Conservation (phyloP, 2,797 vertebrate genomes). For the Hemitrygon akajei region DNA sequence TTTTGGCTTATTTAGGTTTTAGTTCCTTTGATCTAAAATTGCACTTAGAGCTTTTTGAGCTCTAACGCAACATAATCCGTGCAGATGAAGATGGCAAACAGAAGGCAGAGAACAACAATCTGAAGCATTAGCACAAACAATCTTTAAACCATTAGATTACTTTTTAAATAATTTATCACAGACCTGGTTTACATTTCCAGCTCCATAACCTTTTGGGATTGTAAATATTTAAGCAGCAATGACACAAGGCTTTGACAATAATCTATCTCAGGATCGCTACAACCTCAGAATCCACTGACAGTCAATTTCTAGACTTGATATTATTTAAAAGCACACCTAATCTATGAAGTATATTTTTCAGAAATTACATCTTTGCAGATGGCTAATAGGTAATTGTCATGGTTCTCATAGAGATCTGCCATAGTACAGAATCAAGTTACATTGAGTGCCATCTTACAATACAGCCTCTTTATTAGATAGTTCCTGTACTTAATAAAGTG, state of each 20-base stretch:
- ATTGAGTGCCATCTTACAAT: not conserved
- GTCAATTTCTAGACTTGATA: not conserved
- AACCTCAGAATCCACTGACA: not conserved
- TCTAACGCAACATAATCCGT: not conserved
- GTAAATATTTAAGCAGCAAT: constrained; percentile 25
- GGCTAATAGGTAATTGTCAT: not conserved
- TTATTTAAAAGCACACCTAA: not conserved
- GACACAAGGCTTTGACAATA: not conserved
- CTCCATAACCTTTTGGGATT: constrained; percentile 1
- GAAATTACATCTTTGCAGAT: not conserved
- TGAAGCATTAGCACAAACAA: not conserved
- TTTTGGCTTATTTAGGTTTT: not conserved
- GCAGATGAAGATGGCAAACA: not conserved
- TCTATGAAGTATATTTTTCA: not conserved
- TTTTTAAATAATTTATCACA: constrained; percentile 25
- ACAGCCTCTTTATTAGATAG: no score
- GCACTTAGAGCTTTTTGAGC: not conserved
- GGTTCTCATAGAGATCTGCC: not conserved
- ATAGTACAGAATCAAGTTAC: no score
- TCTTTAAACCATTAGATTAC: not conserved
- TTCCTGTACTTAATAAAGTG: no score
- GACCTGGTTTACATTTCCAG: not conserved
- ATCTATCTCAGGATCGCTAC: not conserved
- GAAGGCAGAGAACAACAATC: not conserved
- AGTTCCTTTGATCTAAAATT: not conserved